These are phyloP conservation scores for Hermetia illucens DNA, from an alignment of 1,140 invertebrate species.

Conservation along the genomic window DNA sequence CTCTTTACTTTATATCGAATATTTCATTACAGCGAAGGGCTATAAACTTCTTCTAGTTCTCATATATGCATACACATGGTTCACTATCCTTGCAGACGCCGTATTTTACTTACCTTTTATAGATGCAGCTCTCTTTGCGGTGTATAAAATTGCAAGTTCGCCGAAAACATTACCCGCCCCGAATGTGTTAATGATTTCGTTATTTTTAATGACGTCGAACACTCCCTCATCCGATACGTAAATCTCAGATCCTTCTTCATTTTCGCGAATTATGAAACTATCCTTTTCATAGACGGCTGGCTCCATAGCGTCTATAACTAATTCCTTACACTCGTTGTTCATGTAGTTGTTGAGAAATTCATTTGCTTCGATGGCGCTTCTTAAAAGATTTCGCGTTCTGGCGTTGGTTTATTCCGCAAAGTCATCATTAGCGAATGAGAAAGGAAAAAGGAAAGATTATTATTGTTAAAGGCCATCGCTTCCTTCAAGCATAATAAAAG, in stretches of 20 bases:
- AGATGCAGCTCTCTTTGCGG: conserved; percentile 76
- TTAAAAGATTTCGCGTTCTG: conserved; percentile 38
- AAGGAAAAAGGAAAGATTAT: no score
- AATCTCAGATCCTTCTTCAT: conserved; percentile 64
- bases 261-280: conserved; percentile 75
- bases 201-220: conserved; percentile 73
- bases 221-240: conserved; percentile 72
- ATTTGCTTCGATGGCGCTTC: conserved; percentile 59
- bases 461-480: no score
- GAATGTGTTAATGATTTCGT: conserved; percentile 61
- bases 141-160: conserved; percentile 86
- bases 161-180: conserved; percentile 80
- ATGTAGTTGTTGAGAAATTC: conserved; percentile 84
- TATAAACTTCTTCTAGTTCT: no score
- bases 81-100: no score
- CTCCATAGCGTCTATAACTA: conserved; percentile 87
- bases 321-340: conserved; percentile 64
- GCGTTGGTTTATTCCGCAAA: no score
- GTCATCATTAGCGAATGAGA: no score
- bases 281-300: conserved; percentile 57
- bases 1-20: no score
- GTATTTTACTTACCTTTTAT: conserved; percentile 59
- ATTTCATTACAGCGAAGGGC: no score
- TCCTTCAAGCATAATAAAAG: no score
- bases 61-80: no score